Percentiles rank a stretch among this genome's conserved stretches.
These are phyloP conservation scores for Sympetrum striolatum DNA, from an alignment of 2,888 invertebrate genomes.

Conservation along the genomic window DNA sequence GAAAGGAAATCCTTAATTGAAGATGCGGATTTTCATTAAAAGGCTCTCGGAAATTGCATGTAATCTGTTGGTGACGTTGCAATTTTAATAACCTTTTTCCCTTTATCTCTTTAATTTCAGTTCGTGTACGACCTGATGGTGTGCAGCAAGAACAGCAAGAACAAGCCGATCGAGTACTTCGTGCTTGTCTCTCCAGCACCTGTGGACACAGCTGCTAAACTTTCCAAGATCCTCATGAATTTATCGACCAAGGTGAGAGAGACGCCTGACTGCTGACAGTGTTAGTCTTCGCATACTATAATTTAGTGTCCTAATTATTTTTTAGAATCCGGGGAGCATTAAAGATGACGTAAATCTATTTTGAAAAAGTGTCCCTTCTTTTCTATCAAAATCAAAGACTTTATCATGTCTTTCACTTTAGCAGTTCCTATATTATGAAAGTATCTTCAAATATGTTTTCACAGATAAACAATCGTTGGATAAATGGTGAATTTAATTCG, in stretches of 20 bases:
- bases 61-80: not conserved
- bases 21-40: not conserved
- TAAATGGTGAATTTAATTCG: too few species aligned
- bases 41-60: not conserved
- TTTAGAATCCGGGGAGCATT: too few species aligned
- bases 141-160: conserved; percentile 93
- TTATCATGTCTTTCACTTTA: too few species aligned
- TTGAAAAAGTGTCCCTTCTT: too few species aligned
- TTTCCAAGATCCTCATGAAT: conserved; percentile 88
- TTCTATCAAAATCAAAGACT: too few species aligned
- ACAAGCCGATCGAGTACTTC: conserved; percentile 97
- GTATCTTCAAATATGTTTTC: too few species aligned
- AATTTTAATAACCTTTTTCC: not conserved
- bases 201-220: conserved; percentile 97
- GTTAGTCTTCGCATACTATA: not conserved
- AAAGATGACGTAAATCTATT: too few species aligned
- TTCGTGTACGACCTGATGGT: conserved; percentile 99
- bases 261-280: not conserved
- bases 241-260: conserved; percentile 79
- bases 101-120: conserved; percentile 56
- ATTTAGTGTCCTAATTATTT: too few species aligned
- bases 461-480: too few species aligned
- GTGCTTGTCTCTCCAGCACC: conserved; percentile 99
- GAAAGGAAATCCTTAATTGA: too few species aligned
- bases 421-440: too few species aligned